Percentiles rank a stretch among this genome's conserved stretches.
These are phyloP conservation scores for Drosophila peninsularis DNA, from an alignment of 2,888 invertebrate genomes.

Conservation along the genomic window DNA sequence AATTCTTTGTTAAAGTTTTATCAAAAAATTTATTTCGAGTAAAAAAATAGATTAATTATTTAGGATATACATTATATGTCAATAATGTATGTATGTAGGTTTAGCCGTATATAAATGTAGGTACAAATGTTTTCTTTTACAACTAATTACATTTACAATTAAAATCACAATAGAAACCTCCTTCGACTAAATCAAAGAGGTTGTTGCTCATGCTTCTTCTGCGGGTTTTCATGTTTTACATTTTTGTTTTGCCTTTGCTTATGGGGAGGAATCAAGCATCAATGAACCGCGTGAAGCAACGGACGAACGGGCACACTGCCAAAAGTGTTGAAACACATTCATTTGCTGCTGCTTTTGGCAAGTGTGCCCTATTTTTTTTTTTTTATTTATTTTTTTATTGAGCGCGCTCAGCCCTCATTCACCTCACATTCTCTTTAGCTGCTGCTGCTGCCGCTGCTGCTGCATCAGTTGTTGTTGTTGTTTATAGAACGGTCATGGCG, in stretches of 20 bases:
- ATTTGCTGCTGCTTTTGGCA: conserved; percentile 30
- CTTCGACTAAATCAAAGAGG: conserved; percentile 9
- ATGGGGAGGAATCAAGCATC: conserved; percentile 58
- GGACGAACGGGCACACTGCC: conserved; percentile 71
- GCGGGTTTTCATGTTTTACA: conserved; percentile 39
- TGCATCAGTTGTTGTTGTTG: neutral
- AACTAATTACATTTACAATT: conserved; percentile 36
- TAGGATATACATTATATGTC: no score
- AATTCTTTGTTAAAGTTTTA: conserved; percentile 1
- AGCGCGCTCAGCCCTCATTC: conserved; percentile 6
- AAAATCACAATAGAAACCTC: conserved; percentile 61
- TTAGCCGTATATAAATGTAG: conserved; percentile 17
- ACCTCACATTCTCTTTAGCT: conserved; percentile 9
- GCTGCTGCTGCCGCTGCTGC: conserved; percentile 5
- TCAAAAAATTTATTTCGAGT: conserved; percentile 29
- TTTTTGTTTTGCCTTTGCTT: conserved; percentile 29
- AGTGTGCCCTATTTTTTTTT: conserved; percentile 66
- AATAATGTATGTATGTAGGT: conserved; percentile 1
- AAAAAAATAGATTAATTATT: conserved; percentile 35
- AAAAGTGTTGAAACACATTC: conserved; percentile 70
- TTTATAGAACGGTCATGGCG: conserved; percentile 87
- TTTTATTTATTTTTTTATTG: conserved; percentile 2
- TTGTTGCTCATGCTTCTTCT: conserved; percentile 1
- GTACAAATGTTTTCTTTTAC: conserved; percentile 25
- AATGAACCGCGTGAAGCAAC: conserved; percentile 16